Evolutionary conservation across 2,797 vertebrate genomes (phyloP), one percentile per base, ranked within the genome.

Genomic region (Bovichtus variegatus): DNA sequence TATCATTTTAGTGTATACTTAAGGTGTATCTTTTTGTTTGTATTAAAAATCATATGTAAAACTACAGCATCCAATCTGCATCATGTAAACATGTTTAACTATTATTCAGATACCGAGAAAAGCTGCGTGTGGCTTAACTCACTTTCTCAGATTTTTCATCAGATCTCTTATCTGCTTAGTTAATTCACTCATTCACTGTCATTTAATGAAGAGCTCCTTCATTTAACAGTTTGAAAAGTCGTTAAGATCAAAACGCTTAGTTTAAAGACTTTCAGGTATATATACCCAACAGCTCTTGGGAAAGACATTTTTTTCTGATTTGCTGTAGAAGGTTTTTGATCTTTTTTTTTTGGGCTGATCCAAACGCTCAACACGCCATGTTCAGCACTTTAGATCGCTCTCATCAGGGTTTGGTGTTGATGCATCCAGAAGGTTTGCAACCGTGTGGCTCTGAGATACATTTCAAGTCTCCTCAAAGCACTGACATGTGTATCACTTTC

Each of bases 401-500:
- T n/a, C n/a, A n/a, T n/a, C 29, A 3, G 6, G 44, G 15, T 60
- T 67, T 11, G 18, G 27, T 57, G 57, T n/a, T 72, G 25, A 64
- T 61, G 53, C 64, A 70, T 69, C 2, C n/a, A 34, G 13, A 25
- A 19, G 16, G 21, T 29, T 51, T 21, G 16, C 5, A 0, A 11
- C 23, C 29, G 6, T 9, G 27, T 4, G 2, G 38, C 51, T 57
- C 13, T 41, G 19, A 47, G 57, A 23, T 34, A 5, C n/a, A 27
- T 65, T 61, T 73, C 23, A 49, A 53, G 55, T 51, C 18, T 68
- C n/a, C 38, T 36, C 16, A 41, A 75, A 71, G 21, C 29, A 0
- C 29, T 36, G 9, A 38, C 27, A 61, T 8, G 11, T 38, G 8
- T 57, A 25, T 63, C 34, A 5, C 44, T 54, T n/a, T 51, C 19